Evolutionary conservation across 2,797 vertebrate species (phyloP), one percentile per base, ranked within the genome.

Genomic region (Acrossocheilus fasciatus): DNA sequence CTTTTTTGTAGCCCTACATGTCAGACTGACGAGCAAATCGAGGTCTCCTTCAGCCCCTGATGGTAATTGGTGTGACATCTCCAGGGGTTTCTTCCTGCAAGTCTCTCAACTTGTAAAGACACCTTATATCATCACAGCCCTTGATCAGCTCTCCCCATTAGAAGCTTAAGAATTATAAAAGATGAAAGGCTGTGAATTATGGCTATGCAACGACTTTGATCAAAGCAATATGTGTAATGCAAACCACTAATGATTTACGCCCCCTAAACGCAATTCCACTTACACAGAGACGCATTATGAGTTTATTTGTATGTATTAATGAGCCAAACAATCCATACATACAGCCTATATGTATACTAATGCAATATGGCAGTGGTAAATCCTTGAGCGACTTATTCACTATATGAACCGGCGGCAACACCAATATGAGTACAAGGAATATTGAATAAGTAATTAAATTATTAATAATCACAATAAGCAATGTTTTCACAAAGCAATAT

Each of bases 121-220:
- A 74, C 87, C 83, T 88, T 81, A 80, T 81, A 84, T 87, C 81
- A 59, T 57, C 30, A 36, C 34, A 78, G 45, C n/a, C 81, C 85
- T 89, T 89, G 86, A 88, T 90, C 86, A 82, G 39, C 83, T 82
- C 68, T 79, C 17, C 68, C 57, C 50, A 84, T 84, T 82, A 82
- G 26, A 54, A 68, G 84, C 77, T 75, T 81, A 79, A 76, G 83
- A 87, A 72, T 86, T 88, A 84, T 79, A 47, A 84, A 86, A 79
- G 84, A 82, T 87, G 73, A 76, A 79, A 76, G 45, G 30, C 47
- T 52, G 30, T 68, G 72, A 81, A 85, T 85, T 59, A 77, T 41
- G 52, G 34, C 68, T 62, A 26, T 34, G 81, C 77, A 84, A 87
- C 41, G 54, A 78, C 77, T 79, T 86, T 75, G 72, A 89, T 84